phyloP scores from a whole-genome alignment of 2,797 vertebrate genomes.

The Natrix natrix region DNA sequence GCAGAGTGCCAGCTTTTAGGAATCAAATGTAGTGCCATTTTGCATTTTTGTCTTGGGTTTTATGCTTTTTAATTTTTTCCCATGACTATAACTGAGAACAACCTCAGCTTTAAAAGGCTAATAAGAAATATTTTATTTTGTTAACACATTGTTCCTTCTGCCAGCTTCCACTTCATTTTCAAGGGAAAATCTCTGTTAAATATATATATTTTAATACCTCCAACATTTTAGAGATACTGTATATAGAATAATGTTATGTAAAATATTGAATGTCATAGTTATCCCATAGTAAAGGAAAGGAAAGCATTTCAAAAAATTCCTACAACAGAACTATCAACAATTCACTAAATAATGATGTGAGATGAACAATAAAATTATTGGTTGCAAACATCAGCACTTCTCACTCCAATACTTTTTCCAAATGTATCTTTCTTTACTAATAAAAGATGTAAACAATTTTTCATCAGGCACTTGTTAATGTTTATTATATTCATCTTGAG shows the following conservation, averaged over 20 bases:
- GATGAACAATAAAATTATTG: neutral
- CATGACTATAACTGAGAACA: neutral
- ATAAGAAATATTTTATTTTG: neutral
- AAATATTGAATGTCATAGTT: constrained; percentile 2
- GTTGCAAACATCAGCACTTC: neutral
- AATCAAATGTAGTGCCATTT: neutral
- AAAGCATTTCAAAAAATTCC: neutral
- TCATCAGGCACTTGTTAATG: constrained; percentile 43
- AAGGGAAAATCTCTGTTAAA: neutral
- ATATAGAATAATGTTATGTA: neutral
- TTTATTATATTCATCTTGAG: constrained; percentile 40
- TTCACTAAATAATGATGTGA: constrained; percentile 2
- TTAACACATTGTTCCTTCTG: neutral
- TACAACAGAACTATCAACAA: neutral
- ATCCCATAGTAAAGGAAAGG: constrained; percentile 21
- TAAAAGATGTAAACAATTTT: constrained; percentile 40
- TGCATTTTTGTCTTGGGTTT: neutral
- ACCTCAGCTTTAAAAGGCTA: neutral
- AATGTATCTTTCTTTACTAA: constrained; percentile 1
- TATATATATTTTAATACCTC: neutral
- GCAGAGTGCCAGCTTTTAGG: neutral
- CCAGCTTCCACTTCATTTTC: neutral
- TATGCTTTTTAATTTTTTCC: neutral
- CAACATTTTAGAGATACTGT: neutral
- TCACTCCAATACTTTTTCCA: neutral